Conservation (phyloP, 2,113 vertebrate species). For the Coptodon rendalli region DNA sequence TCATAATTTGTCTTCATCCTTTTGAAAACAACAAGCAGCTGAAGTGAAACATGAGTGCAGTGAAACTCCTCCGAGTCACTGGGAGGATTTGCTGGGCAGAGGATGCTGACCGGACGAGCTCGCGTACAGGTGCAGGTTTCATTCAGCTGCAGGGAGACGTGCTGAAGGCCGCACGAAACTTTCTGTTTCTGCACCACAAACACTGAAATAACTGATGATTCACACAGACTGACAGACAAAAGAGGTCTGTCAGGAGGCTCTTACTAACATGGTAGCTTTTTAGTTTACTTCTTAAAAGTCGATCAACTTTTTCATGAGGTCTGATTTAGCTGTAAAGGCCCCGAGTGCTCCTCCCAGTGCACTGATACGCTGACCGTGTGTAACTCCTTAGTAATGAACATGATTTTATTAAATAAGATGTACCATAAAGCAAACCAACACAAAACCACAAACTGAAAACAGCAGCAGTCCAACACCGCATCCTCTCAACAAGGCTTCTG, state of each 20-base stretch:
- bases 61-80: background rate
- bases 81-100: background rate
- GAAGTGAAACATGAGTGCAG: background rate
- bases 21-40: background rate
- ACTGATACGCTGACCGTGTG: background rate
- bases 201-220: background rate
- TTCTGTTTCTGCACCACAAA: background rate
- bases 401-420: background rate
- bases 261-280: background rate
- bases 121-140: background rate
- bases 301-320: background rate
- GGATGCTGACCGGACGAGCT: background rate
- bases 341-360: background rate
- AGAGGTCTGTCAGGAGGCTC: background rate
- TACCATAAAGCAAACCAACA: background rate
- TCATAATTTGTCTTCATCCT: slow-evolving; percentile 2
- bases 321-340: background rate
- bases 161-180: background rate
- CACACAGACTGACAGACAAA: background rate
- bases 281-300: background rate
- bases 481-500: background rate
- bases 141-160: background rate
- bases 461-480: background rate
- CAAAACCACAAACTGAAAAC: background rate
- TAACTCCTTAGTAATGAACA: background rate